Evolutionary conservation across 2,113 vertebrate species (phyloP).

Genomic region (Tragelaphus strepsiceros): DNA sequence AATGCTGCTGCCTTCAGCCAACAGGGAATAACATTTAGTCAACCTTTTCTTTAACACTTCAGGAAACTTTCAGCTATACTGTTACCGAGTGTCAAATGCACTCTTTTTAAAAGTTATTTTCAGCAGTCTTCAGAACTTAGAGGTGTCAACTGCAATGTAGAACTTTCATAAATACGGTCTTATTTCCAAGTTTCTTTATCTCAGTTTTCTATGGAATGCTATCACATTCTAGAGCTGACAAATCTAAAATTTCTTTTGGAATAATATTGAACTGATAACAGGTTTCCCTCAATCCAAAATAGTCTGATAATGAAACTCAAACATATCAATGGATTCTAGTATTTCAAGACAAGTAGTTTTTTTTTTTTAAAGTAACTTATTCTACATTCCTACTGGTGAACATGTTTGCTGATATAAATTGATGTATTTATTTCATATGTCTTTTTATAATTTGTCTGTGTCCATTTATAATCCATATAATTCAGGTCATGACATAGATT

Average conservation of each 20-base stretch:
- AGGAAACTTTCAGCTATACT: not conserved
- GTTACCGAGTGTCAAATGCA: not conserved
- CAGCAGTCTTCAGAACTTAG: not conserved
- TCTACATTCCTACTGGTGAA: not conserved
- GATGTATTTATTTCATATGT: not conserved
- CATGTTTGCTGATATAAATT: not conserved
- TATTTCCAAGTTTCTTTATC: not conserved
- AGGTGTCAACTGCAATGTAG: not conserved
- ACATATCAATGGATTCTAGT: not conserved
- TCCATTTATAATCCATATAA: not conserved
- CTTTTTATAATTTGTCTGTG: not conserved
- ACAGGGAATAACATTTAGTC: not conserved
- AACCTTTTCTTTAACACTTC: constrained; percentile 19
- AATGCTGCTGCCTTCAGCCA: not conserved
- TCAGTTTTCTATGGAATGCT: not conserved
- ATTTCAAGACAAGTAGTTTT: not conserved
- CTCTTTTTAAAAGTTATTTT: not conserved
- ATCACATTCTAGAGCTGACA: not conserved
- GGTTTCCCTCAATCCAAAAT: not conserved
- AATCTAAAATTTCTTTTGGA: not conserved
- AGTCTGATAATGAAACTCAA: not conserved
- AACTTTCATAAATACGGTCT: not conserved
- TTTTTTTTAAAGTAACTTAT: not conserved
- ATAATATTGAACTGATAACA: not conserved
- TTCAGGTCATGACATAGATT: not conserved